Conservation (phyloP, 2,113 vertebrate species). For the Eudyptes chrysolophus region DNA sequence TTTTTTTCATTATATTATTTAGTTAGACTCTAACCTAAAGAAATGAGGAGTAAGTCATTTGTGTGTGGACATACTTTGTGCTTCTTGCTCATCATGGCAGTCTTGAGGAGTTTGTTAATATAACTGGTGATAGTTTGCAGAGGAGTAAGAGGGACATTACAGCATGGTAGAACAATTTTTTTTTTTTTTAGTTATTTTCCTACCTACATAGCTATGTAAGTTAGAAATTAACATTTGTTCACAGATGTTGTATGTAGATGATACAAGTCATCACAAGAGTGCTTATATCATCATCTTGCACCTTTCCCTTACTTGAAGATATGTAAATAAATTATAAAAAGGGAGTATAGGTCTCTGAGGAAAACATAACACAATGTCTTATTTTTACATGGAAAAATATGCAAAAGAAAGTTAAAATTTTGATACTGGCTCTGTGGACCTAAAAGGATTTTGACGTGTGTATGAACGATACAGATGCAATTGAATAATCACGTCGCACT, state of each 20-base stretch:
- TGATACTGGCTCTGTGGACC: background rate
- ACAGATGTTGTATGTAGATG: background rate
- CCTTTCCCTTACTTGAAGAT: background rate
- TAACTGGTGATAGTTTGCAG: background rate
- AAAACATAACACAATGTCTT: background rate
- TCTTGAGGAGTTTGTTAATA: background rate
- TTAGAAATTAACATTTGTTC: background rate
- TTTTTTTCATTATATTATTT: background rate
- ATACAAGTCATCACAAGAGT: background rate
- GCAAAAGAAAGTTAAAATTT: background rate
- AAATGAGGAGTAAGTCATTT: background rate
- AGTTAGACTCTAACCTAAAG: background rate
- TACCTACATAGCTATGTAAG: background rate
- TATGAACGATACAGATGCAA: background rate
- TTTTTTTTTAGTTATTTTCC: background rate
- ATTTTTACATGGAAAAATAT: background rate
- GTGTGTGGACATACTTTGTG: background rate
- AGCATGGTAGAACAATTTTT: background rate
- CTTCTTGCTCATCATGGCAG: background rate
- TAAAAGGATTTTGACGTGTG: background rate
- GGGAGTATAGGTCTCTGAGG: fast-evolving
- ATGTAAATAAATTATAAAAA: background rate
- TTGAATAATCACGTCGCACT: background rate
- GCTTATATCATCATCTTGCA: background rate
- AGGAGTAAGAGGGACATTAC: background rate